Evolutionary conservation across 2,888 invertebrate species (phyloP), one percentile per base, ranked within the genome.

Genomic region (Cotesia congregata): DNA sequence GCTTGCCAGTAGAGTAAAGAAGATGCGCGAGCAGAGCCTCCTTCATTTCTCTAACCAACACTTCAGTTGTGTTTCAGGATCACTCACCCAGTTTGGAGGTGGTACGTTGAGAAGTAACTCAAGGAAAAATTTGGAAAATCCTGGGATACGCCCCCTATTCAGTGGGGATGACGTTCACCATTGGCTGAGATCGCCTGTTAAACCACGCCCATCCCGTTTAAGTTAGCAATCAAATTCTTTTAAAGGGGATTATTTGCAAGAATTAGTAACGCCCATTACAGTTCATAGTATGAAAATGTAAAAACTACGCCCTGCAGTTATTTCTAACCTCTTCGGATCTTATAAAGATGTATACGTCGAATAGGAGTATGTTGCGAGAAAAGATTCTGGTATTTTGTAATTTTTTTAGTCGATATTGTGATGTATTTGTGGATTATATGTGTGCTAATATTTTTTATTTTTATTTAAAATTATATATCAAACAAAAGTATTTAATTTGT

Each of bases 91-190:
- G 50, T 76, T 65, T 64, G 75, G 75, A 62, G 74, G 77, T 76
- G 78, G 79, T 12, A 50, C 50, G 50, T 50, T 50, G 12, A 7
- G 50, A 50, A 50, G 9, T 6, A 50, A 75, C 75, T 76, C 69
- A 38, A 62, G 64, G 75, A 77, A 80, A 80, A 79, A 80, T 78
- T 78, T 68, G 78, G 79, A 80, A 82, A 82, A 80, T 80, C 75
- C 72, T 75, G 72, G 12, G 72, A 15, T 7, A 68, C 70, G 76
- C 77, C 78, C 77, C 67, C 5, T 17, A 69, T 74, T 67, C 30
- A 70, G 72, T 75, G 60, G 78, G 73, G 71, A 65, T 30, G 6
- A 30, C 39, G 2, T 0, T 6, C 6, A 1, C 68, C 67, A 80
- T 78, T 80, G 79, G 82, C 72, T 38, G 41, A 65, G 41, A 65